phyloP scores from a whole-genome alignment of 2,113 vertebrate species.

The Ranitomeya imitator region DNA sequence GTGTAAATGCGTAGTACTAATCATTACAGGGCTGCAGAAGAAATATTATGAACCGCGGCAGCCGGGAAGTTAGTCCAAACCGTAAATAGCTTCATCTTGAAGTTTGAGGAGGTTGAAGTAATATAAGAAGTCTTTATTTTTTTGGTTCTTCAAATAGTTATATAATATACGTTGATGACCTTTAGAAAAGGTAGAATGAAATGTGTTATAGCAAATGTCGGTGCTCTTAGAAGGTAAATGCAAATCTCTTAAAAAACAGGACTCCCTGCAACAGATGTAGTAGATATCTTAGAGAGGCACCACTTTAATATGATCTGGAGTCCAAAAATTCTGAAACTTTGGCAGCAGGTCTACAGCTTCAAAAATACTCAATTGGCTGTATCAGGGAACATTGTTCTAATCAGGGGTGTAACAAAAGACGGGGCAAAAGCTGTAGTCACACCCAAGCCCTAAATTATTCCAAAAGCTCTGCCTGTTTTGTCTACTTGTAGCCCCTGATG shows the following conservation, averaged over 20 bases:
- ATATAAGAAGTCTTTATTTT: not conserved
- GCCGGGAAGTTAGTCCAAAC: not conserved
- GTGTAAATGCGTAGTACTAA: constrained; percentile 27
- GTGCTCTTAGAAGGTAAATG: no score
- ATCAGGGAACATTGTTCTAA: not conserved
- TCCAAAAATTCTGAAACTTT: no score
- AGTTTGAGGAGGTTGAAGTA: not conserved
- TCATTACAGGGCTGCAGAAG: constrained; percentile 17
- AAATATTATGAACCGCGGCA: constrained; percentile 29
- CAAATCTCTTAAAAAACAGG: not conserved
- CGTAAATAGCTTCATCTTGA: not conserved
- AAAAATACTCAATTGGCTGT: not conserved
- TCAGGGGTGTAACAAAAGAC: not conserved
- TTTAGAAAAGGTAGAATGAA: not conserved
- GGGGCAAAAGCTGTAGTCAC: not conserved
- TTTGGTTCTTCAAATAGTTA: not conserved
- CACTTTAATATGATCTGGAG: no score
- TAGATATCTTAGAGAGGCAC: no score
- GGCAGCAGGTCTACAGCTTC: not conserved
- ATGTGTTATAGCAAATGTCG: no score
- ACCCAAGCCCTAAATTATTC: not conserved
- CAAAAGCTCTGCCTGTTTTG: not conserved
- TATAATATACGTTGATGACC: constrained; percentile 3
- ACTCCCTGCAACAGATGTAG: no score
- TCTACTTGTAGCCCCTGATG: no score